Base-by-base conservation (phyloP, 2,888 invertebrate species). In the Pammene fasciana region DNA sequence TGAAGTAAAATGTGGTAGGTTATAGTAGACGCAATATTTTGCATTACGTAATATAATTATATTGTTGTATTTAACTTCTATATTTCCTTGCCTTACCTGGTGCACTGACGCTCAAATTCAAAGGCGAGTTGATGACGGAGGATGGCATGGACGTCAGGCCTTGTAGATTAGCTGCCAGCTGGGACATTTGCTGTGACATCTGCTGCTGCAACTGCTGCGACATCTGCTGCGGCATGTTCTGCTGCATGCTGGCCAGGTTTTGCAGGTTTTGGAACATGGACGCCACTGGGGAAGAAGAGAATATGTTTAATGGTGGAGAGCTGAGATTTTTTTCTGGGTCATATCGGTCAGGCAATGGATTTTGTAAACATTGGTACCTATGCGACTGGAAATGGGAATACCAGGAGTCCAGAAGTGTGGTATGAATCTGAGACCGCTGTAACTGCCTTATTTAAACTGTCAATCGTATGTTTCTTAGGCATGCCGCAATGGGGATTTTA, bases 31-130 rank as follows among this genome's bases (percentile, higher is more conserved):
- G 26, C 2, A 26, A 26, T 26, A 1, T 26, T 26, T 26, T 26
- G 1, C 26, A 26, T 26, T 26, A 4, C 26, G 26, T 4, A 26
- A 26, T 26, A 26, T 1, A 26, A 26, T 26, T 26, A 26, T 26
- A 26, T 26, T 26, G n/a, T n/a, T n/a, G n/a, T n/a, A n/a, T n/a
- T n/a, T n/a, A n/a, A n/a, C n/a, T n/a, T n/a, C n/a, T n/a, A n/a
- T n/a, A n/a, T 26, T 26, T 26, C 4, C 26, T 26, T 26, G 1
- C 4, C 41, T 38, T 7, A 93, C 92, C 92, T 79, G 92, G 92
- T 11, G 92, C 93, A 80, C 95, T 96, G 78, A 97, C 96, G 86
- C 96, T 97, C 79, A 97, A 93, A 89, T 97, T 97, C 78, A 97
- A 93, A 43, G 97, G 97, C 70, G 97, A 96, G 88, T 97, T 96